phyloP scores from a whole-genome alignment of 2,797 vertebrate species.

The Anableps anableps region DNA sequence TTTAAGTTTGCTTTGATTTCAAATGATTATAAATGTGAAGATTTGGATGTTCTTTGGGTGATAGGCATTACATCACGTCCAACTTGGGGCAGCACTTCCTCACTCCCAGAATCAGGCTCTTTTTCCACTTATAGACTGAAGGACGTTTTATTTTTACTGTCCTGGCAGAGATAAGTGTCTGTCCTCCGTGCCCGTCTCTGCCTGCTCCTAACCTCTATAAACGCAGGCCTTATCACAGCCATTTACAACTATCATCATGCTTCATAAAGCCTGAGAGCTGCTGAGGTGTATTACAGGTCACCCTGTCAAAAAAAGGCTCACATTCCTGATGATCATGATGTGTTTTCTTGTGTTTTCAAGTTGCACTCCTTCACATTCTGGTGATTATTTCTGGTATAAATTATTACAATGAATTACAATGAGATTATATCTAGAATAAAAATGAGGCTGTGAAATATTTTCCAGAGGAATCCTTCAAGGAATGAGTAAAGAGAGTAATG shows the following conservation, averaged over 20 bases:
- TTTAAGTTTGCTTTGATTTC: constrained; percentile 7
- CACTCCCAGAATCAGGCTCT: constrained; percentile 24
- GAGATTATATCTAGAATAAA: constrained; percentile 1
- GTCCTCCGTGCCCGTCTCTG: constrained; percentile 82
- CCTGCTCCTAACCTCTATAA: constrained; percentile 81
- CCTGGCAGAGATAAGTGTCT: constrained; percentile 69
- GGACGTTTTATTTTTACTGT: constrained; percentile 67
- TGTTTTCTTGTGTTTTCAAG: constrained; percentile 11
- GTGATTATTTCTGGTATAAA: neutral
- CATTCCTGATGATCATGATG: constrained; percentile 11
- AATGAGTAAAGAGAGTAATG: constrained; percentile 29
- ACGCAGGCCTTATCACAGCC: constrained; percentile 72
- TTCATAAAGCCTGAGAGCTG: constrained; percentile 31
- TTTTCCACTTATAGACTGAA: constrained; percentile 59
- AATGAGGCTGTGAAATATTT: neutral
- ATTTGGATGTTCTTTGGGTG: constrained; percentile 2
- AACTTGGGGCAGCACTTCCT: constrained; percentile 22
- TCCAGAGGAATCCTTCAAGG: constrained; percentile 6
- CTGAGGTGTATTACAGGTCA: constrained; percentile 54
- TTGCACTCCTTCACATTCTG: neutral
- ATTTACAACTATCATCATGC: constrained; percentile 72
- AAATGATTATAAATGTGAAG: neutral
- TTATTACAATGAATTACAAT: neutral
- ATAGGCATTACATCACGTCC: constrained; percentile 46
- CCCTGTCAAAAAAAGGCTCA: constrained; percentile 10